These are phyloP conservation scores for Ursus arctos DNA, from an alignment of 2,113 vertebrate species.

Conservation along the genomic window DNA sequence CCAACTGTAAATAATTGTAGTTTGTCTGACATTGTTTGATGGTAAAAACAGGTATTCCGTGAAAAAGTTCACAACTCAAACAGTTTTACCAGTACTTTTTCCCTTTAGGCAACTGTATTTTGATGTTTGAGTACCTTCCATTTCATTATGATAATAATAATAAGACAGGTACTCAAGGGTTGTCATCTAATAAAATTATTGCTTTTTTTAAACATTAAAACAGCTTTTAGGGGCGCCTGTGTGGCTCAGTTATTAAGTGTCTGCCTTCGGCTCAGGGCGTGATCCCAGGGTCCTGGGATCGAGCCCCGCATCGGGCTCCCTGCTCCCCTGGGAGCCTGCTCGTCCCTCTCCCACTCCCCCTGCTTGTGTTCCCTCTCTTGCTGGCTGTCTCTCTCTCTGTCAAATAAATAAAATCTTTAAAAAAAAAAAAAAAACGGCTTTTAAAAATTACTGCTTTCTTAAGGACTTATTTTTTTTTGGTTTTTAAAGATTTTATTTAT, in stretches of 20 bases:
- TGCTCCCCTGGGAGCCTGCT: too few relatives aligned
- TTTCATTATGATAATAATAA: background rate
- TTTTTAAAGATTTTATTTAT: background rate
- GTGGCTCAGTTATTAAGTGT: too few relatives aligned
- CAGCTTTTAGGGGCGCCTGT: background rate
- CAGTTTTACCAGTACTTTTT: background rate
- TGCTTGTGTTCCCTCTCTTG: too few relatives aligned
- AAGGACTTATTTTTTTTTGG: too few relatives aligned
- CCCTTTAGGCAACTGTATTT: background rate
- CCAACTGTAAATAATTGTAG: background rate
- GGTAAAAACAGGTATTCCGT: background rate
- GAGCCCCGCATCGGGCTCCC: too few relatives aligned
- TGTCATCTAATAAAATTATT: background rate
- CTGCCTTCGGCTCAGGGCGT: too few relatives aligned
- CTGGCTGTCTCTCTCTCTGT: too few relatives aligned
- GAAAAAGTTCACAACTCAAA: background rate
- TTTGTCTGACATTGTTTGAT: background rate
- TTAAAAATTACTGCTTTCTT: too few relatives aligned
- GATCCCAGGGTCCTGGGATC: too few relatives aligned
- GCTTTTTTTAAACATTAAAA: background rate
- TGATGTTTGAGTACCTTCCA: background rate
- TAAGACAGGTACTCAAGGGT: background rate
- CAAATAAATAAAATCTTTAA: too few relatives aligned
- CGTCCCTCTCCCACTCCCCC: too few relatives aligned
- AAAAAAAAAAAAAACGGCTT: too few relatives aligned